Conservation (phyloP, 2,888 invertebrate genomes). For the Idaea aversata region DNA sequence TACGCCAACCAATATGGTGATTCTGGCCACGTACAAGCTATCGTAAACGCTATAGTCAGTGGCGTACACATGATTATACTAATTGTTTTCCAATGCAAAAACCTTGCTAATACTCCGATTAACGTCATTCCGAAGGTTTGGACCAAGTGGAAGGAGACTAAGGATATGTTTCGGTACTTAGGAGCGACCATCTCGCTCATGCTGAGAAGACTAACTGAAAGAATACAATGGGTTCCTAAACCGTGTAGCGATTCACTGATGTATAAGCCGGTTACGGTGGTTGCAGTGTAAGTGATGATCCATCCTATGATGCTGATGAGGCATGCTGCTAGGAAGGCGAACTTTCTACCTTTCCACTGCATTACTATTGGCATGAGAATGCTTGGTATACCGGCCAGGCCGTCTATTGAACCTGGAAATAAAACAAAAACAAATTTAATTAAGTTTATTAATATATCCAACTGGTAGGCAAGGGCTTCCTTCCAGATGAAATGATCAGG, state of each 20-base stretch:
- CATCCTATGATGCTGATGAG: conserved; percentile 26
- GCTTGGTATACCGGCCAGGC: conserved; percentile 29
- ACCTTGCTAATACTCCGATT: conserved; percentile 14
- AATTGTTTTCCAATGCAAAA: conserved; percentile 24
- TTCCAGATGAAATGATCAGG: no score
- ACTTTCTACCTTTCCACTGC: conserved; percentile 31
- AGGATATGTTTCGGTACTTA: conserved; percentile 15
- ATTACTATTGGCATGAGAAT: conserved; percentile 30
- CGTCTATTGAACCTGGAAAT: conserved; percentile 29
- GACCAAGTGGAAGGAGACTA: conserved; percentile 13
- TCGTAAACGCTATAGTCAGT: conserved; percentile 16
- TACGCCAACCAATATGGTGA: conserved; percentile 31
- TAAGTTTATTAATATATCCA: no score
- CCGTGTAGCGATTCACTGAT: conserved; percentile 27
- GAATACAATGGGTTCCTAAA: conserved; percentile 19
- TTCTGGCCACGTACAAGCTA: conserved; percentile 26
- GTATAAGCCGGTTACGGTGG: conserved; percentile 15
- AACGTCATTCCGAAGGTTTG: conserved; percentile 12
- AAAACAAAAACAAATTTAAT: background rate
- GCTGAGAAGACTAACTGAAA: conserved; percentile 17
- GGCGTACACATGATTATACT: conserved; percentile 21
- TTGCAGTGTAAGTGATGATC: conserved; percentile 20
- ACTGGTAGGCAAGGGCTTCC: no score
- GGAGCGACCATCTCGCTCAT: conserved; percentile 25
- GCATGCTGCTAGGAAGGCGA: conserved; percentile 27